Evolutionary conservation across 2,797 vertebrate genomes (phyloP).

Genomic region (Prionace glauca): DNA sequence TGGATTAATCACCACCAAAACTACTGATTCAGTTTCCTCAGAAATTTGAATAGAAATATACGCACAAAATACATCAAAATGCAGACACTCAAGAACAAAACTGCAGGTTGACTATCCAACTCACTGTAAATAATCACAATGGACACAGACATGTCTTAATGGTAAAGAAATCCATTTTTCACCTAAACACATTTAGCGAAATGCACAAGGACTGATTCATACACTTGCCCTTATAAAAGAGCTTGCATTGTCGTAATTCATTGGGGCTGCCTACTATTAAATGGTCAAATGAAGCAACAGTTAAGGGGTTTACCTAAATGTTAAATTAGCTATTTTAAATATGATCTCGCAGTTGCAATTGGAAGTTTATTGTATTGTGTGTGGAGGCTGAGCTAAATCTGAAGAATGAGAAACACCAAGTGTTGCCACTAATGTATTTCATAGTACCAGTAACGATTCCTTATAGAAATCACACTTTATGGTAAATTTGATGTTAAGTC

Average conservation of each 20-base stretch:
- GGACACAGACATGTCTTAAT: background rate
- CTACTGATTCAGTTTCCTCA: background rate
- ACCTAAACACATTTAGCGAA: background rate
- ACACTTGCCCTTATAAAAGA: background rate
- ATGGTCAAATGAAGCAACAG: background rate
- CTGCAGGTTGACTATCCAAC: background rate
- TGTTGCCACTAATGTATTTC: background rate
- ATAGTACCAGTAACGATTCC: background rate
- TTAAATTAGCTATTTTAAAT: background rate
- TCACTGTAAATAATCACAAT: background rate
- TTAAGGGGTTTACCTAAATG: background rate
- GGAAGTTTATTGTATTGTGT: background rate
- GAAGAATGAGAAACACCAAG: background rate
- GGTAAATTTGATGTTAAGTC: background rate
- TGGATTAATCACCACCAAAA: background rate
- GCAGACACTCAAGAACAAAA: background rate
- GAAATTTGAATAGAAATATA: background rate
- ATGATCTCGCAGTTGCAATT: background rate
- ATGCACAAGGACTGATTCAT: background rate
- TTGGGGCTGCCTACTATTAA: background rate
- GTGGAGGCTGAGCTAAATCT: background rate
- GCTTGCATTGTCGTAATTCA: no score
- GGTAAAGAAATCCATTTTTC: background rate
- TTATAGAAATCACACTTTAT: background rate
- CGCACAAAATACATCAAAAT: background rate